Conservation (phyloP, 2,888 invertebrate species). For the Platyscelio sp. region DNA sequence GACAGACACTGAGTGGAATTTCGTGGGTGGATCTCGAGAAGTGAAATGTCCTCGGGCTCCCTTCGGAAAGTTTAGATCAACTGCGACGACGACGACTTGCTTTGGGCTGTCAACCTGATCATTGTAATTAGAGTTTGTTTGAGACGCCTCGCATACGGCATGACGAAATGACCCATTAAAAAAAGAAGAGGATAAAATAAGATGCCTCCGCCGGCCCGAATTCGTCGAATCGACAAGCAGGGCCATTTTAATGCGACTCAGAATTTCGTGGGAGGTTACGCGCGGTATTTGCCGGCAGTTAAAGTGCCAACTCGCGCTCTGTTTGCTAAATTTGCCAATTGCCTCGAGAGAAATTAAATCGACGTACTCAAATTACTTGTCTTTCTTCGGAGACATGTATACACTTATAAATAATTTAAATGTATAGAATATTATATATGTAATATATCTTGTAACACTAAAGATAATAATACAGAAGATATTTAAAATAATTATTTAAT, state of each 20-base stretch:
- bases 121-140: conserved; percentile 78
- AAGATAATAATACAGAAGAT: too few relatives aligned
- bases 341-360: conserved; percentile 34
- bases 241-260: conserved; percentile 67
- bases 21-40: conserved; percentile 70
- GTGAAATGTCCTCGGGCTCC: conserved; percentile 72
- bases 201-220: conserved; percentile 59
- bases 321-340: conserved; percentile 50
- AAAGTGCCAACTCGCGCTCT: conserved; percentile 43
- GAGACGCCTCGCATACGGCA: conserved; percentile 60
- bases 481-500: too few relatives aligned
- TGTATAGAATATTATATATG: too few relatives aligned
- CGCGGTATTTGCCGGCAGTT: conserved; percentile 41
- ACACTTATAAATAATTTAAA: too few relatives aligned
- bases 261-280: conserved; percentile 80
- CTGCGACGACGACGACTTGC: conserved; percentile 62
- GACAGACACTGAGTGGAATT: conserved; percentile 71
- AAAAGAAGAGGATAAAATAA: conserved; percentile 44
- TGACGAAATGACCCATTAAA: conserved; percentile 61
- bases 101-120: conserved; percentile 73
- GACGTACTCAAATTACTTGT: conserved; percentile 26
- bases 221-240: conserved; percentile 78
- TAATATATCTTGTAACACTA: too few relatives aligned
- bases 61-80: conserved; percentile 53
- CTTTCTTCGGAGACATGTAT: neutral